These are phyloP conservation scores for Agapornis roseicollis DNA, from an alignment of 2,113 vertebrate genomes.

Conservation along the genomic window DNA sequence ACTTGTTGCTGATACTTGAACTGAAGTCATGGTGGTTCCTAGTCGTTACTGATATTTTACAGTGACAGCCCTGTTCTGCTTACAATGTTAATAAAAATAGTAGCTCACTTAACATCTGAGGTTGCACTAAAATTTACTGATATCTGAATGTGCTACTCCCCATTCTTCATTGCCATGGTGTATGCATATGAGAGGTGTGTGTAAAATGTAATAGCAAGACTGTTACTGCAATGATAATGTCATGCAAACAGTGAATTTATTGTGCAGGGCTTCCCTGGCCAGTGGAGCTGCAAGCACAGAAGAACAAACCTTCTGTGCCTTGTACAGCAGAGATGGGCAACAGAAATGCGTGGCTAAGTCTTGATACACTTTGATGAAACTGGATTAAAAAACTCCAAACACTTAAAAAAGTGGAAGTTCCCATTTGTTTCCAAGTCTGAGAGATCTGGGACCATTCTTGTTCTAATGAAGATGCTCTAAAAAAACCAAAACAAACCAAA, in stretches of 20 bases:
- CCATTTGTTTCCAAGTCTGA: not conserved
- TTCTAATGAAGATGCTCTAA: not conserved
- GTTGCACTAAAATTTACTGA: not conserved
- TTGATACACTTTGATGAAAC: not conserved
- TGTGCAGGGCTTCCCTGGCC: not conserved
- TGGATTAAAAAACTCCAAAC: not conserved
- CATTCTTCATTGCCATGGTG: not conserved
- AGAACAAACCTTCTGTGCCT: not conserved
- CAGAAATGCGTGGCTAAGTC: not conserved
- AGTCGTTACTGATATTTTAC: conserved; percentile 33
- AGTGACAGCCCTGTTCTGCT: conserved; percentile 1
- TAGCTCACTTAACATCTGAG: not conserved
- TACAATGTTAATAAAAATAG: not conserved
- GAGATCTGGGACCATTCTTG: not conserved
- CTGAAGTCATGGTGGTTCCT: not conserved
- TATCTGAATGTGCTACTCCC: not conserved
- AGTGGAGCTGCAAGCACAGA: not conserved
- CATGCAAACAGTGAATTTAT: not conserved
- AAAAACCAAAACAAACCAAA: not conserved
- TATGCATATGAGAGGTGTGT: not conserved
- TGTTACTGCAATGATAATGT: not conserved
- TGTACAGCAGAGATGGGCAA: not conserved
- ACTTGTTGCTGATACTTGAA: not conserved
- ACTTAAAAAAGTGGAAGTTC: not conserved
- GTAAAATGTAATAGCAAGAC: not conserved